Percentiles rank a stretch among this genome's conserved stretches.
phyloP scores from a whole-genome alignment of 2,888 invertebrate species.

The Conomelus anceps region DNA sequence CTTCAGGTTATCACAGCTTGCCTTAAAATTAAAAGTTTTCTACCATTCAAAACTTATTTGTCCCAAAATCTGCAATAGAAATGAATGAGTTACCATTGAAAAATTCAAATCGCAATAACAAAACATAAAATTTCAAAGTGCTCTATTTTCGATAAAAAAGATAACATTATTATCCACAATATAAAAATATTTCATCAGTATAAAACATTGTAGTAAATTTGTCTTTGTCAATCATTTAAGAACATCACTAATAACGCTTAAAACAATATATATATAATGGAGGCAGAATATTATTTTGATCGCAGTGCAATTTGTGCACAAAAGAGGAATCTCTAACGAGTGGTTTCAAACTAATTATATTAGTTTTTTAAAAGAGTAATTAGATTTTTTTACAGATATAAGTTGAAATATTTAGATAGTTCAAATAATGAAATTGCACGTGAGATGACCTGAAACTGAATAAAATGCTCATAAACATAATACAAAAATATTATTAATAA shows the following conservation, averaged over 20 bases:
- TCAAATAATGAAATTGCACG: too few species aligned
- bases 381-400: too few species aligned
- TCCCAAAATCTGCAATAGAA: too few species aligned
- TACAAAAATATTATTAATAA: too few species aligned
- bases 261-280: background rate
- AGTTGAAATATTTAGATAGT: too few species aligned
- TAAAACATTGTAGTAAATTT: background rate
- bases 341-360: background rate
- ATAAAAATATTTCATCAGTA: background rate
- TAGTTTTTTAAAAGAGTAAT: too few species aligned
- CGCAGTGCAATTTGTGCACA: background rate
- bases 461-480: too few species aligned
- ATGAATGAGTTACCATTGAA: background rate
- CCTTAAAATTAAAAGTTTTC: too few species aligned
- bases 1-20: too few species aligned
- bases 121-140: background rate
- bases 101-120: background rate
- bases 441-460: too few species aligned
- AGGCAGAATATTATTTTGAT: background rate
- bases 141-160: background rate
- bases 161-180: background rate
- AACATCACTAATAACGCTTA: background rate
- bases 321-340: background rate
- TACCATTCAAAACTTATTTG: too few species aligned
- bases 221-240: too few species aligned